Conservation (phyloP, 2,797 vertebrate genomes). For the Platyrinchus mystaceus region DNA sequence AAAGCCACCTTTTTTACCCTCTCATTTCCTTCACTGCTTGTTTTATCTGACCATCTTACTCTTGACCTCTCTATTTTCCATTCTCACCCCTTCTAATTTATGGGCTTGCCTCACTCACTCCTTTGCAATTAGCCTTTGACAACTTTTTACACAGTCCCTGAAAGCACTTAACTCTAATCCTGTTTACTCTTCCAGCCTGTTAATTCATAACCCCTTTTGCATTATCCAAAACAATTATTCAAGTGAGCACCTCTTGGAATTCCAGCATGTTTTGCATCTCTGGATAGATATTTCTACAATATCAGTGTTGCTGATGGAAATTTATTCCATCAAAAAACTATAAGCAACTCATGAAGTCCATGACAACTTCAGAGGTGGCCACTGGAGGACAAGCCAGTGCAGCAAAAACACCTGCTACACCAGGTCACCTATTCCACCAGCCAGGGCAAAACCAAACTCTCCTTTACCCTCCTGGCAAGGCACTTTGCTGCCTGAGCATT, state of each 20-base stretch:
- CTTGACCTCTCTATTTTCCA: slow-evolving; percentile 19
- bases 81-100: slow-evolving; percentile 26
- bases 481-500: background rate
- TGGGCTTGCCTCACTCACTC: slow-evolving; percentile 11
- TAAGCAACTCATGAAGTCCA: background rate
- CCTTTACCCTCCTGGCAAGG: background rate
- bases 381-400: background rate
- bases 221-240: slow-evolving; percentile 56
- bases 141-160: slow-evolving; percentile 30
- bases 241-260: background rate
- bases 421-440: background rate
- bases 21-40: slow-evolving; percentile 10
- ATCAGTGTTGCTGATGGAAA: background rate
- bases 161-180: slow-evolving; percentile 50
- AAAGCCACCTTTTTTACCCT: background rate
- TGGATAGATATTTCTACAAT: background rate
- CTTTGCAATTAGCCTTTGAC: slow-evolving; percentile 54
- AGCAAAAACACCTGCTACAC: background rate
- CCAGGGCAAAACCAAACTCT: background rate
- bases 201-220: slow-evolving; percentile 38
- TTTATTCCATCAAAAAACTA: background rate
- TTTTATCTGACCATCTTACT: background rate
- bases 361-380: background rate
- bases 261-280: background rate
- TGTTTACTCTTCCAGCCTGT: slow-evolving; percentile 40